phyloP scores from a whole-genome alignment of 2,888 invertebrate genomes.

The Rhopalosiphum nymphaeae region DNA sequence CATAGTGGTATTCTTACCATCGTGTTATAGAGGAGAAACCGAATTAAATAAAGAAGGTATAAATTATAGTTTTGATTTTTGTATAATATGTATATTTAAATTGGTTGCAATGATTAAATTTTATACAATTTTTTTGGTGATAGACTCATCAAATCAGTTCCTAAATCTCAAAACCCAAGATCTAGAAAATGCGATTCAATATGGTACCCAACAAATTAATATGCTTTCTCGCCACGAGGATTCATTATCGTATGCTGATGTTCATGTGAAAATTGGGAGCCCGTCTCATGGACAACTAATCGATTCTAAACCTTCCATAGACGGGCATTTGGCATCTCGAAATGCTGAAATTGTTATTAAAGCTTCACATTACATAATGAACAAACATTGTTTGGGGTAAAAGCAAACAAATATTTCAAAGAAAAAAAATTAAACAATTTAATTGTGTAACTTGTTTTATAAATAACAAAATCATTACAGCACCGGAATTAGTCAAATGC shows the following conservation, averaged over 20 bases:
- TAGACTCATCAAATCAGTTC: background rate
- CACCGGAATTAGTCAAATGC: background rate
- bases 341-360: constrained; percentile 76
- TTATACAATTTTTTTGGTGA: background rate
- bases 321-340: constrained; percentile 74
- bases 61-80: background rate
- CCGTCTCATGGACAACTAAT: constrained; percentile 76
- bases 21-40: constrained; percentile 38
- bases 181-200: constrained; percentile 56
- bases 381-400: constrained; percentile 76
- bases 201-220: constrained; percentile 49
- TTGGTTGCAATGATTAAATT: background rate
- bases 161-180: constrained; percentile 37
- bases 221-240: constrained; percentile 72
- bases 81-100: background rate
- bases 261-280: constrained; percentile 73
- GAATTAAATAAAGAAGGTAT: constrained; percentile 16
- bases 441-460: background rate
- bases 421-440: background rate
- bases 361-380: constrained; percentile 76
- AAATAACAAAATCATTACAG: constrained; percentile 6
- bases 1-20: constrained; percentile 20
- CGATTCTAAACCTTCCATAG: constrained; percentile 74
- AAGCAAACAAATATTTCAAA: constrained; percentile 65
- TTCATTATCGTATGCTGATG: constrained; percentile 74